These are phyloP conservation scores for Ctenodactylus gundi DNA, from an alignment of 2,113 vertebrate species.

Conservation along the genomic window DNA sequence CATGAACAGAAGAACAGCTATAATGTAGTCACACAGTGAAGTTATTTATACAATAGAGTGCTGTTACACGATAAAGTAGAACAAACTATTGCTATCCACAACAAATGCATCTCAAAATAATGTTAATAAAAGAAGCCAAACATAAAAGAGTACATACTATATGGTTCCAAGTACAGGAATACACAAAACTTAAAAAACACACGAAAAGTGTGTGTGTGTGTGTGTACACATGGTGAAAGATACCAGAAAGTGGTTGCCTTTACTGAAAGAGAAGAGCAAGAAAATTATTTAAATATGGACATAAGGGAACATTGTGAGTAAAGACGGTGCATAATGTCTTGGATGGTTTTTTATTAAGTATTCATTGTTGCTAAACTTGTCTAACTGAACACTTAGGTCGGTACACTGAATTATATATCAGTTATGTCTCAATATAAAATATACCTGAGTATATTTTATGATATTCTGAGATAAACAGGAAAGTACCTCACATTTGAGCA, in stretches of 20 bases:
- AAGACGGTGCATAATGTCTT: not conserved
- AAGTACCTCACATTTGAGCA: not conserved
- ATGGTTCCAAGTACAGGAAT: not conserved
- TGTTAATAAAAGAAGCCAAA: not conserved
- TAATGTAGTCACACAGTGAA: not conserved
- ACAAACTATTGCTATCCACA: not conserved
- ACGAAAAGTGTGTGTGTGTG: not conserved
- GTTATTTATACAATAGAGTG: too few species aligned
- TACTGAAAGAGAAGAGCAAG: not conserved
- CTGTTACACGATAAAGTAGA: not conserved
- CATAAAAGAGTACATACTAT: not conserved
- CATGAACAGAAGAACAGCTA: not conserved
- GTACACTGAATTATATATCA: not conserved
- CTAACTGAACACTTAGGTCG: not conserved
- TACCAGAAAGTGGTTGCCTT: not conserved
- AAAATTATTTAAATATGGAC: not conserved
- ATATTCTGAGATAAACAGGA: not conserved
- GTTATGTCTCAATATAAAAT: not conserved
- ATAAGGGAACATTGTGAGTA: not conserved
- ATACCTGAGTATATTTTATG: not conserved
- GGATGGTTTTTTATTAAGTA: not conserved
- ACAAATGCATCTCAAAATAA: not conserved
- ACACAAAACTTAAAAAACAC: not conserved
- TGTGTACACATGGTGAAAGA: not conserved
- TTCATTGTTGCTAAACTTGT: not conserved